Conservation (phyloP, 2,888 invertebrate species). For the Pheosia gnoma region DNA sequence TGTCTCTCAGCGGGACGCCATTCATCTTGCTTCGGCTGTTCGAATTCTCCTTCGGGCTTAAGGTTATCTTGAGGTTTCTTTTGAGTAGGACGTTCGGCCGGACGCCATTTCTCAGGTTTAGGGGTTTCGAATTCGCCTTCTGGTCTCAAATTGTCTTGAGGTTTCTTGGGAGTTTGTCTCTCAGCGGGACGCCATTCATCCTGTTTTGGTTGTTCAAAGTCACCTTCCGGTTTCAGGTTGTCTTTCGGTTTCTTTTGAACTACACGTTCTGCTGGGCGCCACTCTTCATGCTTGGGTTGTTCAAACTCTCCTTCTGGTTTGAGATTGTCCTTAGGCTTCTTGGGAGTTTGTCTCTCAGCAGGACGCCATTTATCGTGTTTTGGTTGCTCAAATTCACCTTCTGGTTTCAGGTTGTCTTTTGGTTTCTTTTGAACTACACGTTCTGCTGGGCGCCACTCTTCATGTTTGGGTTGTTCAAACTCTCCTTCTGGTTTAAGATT, state of each 20-base stretch:
- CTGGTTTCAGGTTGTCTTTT: slow-evolving; percentile 79
- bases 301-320: slow-evolving; percentile 31
- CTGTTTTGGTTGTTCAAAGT: slow-evolving; percentile 57
- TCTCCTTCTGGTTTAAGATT: slow-evolving; percentile 86
- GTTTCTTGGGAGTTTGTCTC: slow-evolving; percentile 49
- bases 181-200: slow-evolving; percentile 45
- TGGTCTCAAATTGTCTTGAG: slow-evolving; percentile 78
- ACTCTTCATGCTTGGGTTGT: slow-evolving; percentile 25
- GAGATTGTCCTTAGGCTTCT: slow-evolving; percentile 25
- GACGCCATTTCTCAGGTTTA: slow-evolving; percentile 62
- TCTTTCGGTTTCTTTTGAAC: slow-evolving; percentile 22
- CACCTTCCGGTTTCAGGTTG: slow-evolving; percentile 23
- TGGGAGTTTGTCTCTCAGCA: slow-evolving; percentile 17
- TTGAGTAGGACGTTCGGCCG: slow-evolving; percentile 63
- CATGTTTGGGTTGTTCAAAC: slow-evolving; percentile 72
- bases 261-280: slow-evolving; percentile 26
- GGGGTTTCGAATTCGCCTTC: slow-evolving; percentile 84
- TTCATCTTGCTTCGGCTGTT: slow-evolving; percentile 61
- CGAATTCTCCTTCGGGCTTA: slow-evolving; percentile 85
- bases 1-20: slow-evolving; percentile 74
- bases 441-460: slow-evolving; percentile 65
- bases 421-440: slow-evolving; percentile 58
- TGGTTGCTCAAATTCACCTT: slow-evolving; percentile 76
- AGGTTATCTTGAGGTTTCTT: slow-evolving; percentile 76
- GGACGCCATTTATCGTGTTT: slow-evolving; percentile 43